These are phyloP conservation scores for Macrosoma leucophasiata DNA, from an alignment of 2,888 invertebrate genomes.

Conservation along the genomic window DNA sequence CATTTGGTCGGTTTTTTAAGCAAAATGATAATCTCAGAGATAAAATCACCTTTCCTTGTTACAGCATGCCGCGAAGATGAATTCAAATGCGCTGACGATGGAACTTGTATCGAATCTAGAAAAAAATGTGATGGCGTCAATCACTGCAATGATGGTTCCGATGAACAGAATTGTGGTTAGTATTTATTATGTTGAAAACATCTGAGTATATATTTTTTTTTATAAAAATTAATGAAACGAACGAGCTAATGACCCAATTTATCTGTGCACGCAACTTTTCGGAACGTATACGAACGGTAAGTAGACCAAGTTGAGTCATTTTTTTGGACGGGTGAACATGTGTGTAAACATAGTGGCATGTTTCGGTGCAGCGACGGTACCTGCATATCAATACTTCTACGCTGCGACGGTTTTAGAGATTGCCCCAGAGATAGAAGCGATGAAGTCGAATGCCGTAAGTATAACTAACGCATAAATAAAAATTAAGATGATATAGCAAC, in stretches of 20 bases:
- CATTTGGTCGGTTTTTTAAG: too few species aligned
- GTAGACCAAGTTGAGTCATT: conserved; percentile 40
- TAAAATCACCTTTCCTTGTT: conserved; percentile 13
- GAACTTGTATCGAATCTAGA: conserved; percentile 74
- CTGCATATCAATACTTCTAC: conserved; percentile 80
- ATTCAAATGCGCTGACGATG: conserved; percentile 76
- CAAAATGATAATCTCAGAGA: too few species aligned
- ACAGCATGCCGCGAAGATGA: conserved; percentile 60
- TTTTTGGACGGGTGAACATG: conserved; percentile 52
- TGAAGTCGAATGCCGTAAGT: conserved; percentile 79
- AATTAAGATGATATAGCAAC: too few species aligned
- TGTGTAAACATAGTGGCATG: conserved; percentile 66
- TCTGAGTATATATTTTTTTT: conserved; percentile 1
- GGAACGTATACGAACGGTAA: conserved; percentile 43
- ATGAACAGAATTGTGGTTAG: conserved; percentile 76
- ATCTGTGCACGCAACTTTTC: conserved; percentile 44
- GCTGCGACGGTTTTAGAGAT: conserved; percentile 85
- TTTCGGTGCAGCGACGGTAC: conserved; percentile 85
- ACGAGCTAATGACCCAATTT: conserved; percentile 9
- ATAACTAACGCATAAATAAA: too few species aligned
- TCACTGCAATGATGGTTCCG: conserved; percentile 77
- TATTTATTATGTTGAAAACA: conserved; percentile 6
- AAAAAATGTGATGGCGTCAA: conserved; percentile 74
- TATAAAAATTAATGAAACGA: too few species aligned
- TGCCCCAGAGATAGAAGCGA: conserved; percentile 80